A percentile compares a stretch with the other conserved stretches of the same genome.
phyloP scores from a whole-genome alignment of 1,140 invertebrate species.

The Conopomorpha cramerella region DNA sequence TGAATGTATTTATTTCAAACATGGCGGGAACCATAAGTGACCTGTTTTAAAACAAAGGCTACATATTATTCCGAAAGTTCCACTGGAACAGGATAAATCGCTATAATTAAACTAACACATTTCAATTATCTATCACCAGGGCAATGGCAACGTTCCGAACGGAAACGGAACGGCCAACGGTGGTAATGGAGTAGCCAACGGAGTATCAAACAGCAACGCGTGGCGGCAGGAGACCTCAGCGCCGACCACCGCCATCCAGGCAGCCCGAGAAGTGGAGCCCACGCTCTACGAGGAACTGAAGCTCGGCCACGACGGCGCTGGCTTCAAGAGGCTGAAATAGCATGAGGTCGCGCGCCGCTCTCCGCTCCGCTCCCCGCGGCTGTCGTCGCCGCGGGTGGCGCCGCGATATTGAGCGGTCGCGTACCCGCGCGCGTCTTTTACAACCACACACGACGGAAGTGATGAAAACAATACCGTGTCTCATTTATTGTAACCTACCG shows the following conservation, averaged over 20 bases:
- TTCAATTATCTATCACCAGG: conserved; percentile 11
- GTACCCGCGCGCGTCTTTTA: conserved; percentile 5
- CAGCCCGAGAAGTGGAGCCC: conserved; percentile 67
- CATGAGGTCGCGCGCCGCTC: conserved; percentile 28
- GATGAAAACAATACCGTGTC: conserved; percentile 8
- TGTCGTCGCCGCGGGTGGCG: conserved; percentile 36
- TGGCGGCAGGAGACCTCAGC: conserved; percentile 63
- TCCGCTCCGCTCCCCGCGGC: conserved; percentile 30
- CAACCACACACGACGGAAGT: conserved; percentile 2
- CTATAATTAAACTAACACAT: too few species aligned
- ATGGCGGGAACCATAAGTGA: too few species aligned
- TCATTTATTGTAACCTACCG: too few species aligned
- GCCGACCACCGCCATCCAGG: conserved; percentile 12
- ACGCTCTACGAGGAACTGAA: conserved; percentile 79
- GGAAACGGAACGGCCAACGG: conserved; percentile 30
- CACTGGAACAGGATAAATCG: too few species aligned
- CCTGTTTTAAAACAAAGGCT: too few species aligned
- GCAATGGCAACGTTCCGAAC: too few species aligned
- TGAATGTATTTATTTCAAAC: too few species aligned
- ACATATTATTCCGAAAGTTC: too few species aligned
- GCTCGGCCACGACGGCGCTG: conserved; percentile 76
- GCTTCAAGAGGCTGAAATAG: conserved; percentile 77
- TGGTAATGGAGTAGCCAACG: conserved; percentile 16
- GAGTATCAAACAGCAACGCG: conserved; percentile 38
- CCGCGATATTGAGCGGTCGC: conserved; percentile 30